Conservation (phyloP, 2,797 vertebrate species). For the Parauchenoglanis ngamensis region DNA sequence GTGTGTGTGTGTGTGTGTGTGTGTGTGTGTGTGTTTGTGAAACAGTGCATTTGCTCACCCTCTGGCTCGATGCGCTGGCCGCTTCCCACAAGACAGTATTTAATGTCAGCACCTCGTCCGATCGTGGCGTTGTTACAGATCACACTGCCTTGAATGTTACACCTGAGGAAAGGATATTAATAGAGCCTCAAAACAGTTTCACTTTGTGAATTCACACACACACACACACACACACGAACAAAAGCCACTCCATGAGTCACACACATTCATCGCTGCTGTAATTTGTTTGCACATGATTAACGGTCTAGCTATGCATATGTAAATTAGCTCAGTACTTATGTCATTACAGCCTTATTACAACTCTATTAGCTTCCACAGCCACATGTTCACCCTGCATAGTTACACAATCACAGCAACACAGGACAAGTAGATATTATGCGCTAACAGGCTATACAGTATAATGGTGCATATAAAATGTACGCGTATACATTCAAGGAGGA, state of each 20-base stretch:
- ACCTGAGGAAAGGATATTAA: slow-evolving; percentile 70
- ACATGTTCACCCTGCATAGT: not conserved
- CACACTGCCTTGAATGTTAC: slow-evolving; percentile 89
- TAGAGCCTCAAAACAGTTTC: not conserved
- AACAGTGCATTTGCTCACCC: slow-evolving; percentile 63
- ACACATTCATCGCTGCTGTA: not conserved
- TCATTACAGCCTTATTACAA: slow-evolving; percentile 9
- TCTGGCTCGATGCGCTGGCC: slow-evolving; percentile 83
- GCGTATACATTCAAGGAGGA: not conserved
- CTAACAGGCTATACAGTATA: not conserved
- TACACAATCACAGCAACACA: too few relatives aligned
- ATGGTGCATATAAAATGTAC: not conserved
- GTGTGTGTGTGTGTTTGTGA: slow-evolving; percentile 22
- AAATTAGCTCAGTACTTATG: slow-evolving; percentile 3
- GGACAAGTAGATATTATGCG: not conserved
- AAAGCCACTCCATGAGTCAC: not conserved
- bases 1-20: slow-evolving; percentile 2
- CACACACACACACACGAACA: not conserved
- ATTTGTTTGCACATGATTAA: slow-evolving; percentile 7
- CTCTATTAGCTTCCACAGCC: not conserved
- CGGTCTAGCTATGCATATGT: not conserved
- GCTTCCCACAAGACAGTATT: slow-evolving; percentile 91
- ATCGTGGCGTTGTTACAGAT: slow-evolving; percentile 91
- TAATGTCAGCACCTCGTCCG: slow-evolving; percentile 89
- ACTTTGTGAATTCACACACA: not conserved